Conservation (phyloP, 2,888 invertebrate genomes). For the Alloscopus bannaensis region DNA sequence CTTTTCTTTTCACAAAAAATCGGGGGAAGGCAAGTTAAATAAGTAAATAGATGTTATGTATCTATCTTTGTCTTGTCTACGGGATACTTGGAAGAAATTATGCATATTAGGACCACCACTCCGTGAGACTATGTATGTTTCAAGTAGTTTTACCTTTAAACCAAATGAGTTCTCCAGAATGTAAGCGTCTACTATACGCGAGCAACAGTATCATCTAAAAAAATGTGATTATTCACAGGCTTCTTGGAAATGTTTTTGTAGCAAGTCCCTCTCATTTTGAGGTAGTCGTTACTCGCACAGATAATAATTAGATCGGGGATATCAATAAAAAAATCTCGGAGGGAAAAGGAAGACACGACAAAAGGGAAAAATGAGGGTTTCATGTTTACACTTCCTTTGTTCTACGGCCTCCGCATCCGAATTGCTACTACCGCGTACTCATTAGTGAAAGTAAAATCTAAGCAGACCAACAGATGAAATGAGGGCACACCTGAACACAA, state of each 20-base stretch:
- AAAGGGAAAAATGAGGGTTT: slow-evolving; percentile 29
- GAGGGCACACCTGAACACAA: too few species aligned
- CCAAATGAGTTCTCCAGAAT: slow-evolving; percentile 53
- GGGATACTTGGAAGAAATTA: neutral
- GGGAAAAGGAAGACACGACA: slow-evolving; percentile 21
- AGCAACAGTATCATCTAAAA: slow-evolving; percentile 13
- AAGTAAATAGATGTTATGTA: slow-evolving; percentile 21
- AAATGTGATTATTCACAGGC: slow-evolving; percentile 16
- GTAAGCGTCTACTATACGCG: slow-evolving; percentile 13
- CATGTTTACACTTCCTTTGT: slow-evolving; percentile 39
- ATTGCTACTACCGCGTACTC: neutral
- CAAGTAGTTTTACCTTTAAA: slow-evolving; percentile 37
- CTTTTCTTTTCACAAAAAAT: slow-evolving; percentile 21
- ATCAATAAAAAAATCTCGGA: slow-evolving; percentile 54
- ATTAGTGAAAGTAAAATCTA: neutral
- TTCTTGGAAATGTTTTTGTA: neutral
- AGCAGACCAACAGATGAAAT: too few species aligned
- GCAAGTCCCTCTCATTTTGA: slow-evolving; percentile 24
- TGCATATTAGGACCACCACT: neutral
- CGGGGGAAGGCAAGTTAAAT: neutral
- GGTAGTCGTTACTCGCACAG: slow-evolving; percentile 63
- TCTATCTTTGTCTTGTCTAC: neutral
- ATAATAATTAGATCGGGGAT: slow-evolving; percentile 63
- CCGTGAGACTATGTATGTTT: slow-evolving; percentile 12
- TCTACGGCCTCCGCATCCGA: too few species aligned